A percentile compares a stretch with the other conserved stretches of the same genome.
phyloP scores from a whole-genome alignment of 2,888 invertebrate species.

The Diarsia brunnea region DNA sequence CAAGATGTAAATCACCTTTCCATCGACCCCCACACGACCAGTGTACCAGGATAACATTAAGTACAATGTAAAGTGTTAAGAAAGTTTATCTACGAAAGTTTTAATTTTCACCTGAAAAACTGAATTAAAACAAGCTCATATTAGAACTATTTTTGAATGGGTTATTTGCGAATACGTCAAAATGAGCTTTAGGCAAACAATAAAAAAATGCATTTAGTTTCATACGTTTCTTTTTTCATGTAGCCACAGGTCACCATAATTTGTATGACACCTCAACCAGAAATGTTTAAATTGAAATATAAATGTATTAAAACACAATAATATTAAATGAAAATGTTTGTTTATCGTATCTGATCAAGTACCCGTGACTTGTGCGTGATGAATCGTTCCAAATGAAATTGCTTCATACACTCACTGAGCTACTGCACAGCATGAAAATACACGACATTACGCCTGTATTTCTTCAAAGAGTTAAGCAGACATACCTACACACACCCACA shows the following conservation, averaged over 20 bases:
- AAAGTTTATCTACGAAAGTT: not conserved
- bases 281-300: slow-evolving; percentile 6
- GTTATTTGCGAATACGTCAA: not conserved
- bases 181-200: not conserved
- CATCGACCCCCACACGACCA: not conserved
- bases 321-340: slow-evolving; percentile 43
- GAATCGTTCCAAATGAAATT: slow-evolving; percentile 65
- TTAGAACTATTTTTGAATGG: not conserved
- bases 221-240: not conserved
- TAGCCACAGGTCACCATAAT: not conserved
- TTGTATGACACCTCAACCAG: not conserved
- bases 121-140: not conserved
- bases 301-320: slow-evolving; percentile 43
- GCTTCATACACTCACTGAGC: slow-evolving; percentile 25
- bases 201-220: not conserved
- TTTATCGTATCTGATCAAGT: slow-evolving; percentile 51
- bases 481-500: not conserved
- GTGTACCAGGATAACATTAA: slow-evolving; percentile 11
- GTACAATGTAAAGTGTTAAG: not conserved
- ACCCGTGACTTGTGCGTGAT: slow-evolving; percentile 63
- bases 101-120: not conserved
- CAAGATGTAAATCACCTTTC: slow-evolving; percentile 24
- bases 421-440: not conserved
- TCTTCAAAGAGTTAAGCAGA: not conserved
- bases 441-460: not conserved